A percentile compares a stretch with the other conserved stretches of the same genome.
Evolutionary conservation across 2,797 vertebrate species (phyloP).

Genomic region (Myiotriccus ornatus): DNA sequence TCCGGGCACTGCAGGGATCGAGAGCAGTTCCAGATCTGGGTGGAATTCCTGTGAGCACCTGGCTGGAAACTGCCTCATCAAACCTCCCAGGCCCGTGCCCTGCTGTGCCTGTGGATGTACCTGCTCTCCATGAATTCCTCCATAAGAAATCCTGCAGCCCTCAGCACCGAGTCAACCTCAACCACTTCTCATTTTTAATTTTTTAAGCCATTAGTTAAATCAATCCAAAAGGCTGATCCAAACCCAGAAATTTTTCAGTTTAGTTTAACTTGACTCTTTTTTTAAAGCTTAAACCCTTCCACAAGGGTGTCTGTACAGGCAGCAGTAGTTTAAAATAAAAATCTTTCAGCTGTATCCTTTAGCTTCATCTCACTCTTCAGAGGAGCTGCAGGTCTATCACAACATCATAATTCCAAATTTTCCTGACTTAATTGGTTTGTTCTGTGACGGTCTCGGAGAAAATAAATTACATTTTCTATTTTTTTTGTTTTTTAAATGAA

Average conservation of each 20-base stretch:
- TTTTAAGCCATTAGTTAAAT: not conserved
- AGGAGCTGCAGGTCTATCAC: not conserved
- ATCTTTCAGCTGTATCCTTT: not conserved
- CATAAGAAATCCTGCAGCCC: not conserved
- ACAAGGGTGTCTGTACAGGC: not conserved
- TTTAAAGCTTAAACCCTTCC: not conserved
- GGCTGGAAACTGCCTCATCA: not conserved
- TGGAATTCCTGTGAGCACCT: not conserved
- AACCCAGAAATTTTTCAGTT: not conserved
- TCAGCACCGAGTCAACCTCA: not conserved
- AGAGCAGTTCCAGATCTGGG: not conserved
- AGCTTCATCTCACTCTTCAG: not conserved
- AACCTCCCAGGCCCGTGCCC: fast-evolving
- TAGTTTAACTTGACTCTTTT: not conserved
- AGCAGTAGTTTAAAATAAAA: slow-evolving; percentile 1
- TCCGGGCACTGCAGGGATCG: fast-evolving
- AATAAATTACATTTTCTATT: slow-evolving; percentile 23
- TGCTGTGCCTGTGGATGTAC: fast-evolving
- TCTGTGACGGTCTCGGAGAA: slow-evolving; percentile 6
- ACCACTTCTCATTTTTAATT: not conserved
- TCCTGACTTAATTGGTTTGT: slow-evolving; percentile 43
- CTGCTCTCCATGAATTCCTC: not conserved
- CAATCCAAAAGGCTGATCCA: not conserved
- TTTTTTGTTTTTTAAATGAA: not conserved
- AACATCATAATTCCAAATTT: slow-evolving; percentile 27